Evolutionary conservation across 2,113 vertebrate species (phyloP), one percentile per base, ranked within the genome.

Genomic region (Mionectes macconnelli): DNA sequence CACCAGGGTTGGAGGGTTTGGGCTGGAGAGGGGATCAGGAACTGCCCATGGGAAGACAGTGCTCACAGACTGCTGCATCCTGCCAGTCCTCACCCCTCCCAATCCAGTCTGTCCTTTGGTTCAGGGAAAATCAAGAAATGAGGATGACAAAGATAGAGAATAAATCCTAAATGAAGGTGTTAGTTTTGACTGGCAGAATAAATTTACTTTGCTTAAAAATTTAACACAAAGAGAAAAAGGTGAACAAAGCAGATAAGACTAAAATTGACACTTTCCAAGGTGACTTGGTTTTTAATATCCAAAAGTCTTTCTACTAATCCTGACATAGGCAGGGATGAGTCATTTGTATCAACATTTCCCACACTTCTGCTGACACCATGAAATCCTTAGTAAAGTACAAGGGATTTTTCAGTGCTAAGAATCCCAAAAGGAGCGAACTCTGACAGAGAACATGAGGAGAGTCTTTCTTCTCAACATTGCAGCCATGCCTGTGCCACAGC

Each of bases 1-100:
- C 44, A 31, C 4, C 11, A 4, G 19, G 5, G 9, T 3, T 75
- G 37, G 14, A 5, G 8, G 8, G 2, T 25, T 9, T n/a, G 50
- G 28, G 17, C 2, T 4, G 39, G 44, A 30, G 30, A 35, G 13
- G 13, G 33, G 25, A 35, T 35, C 42, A 22, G 19, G 69, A 89
- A 18, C 21, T 10, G 30, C 35, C 40, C 19, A 9, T 4, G 30
- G 35, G 17, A 44, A 44, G 27, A 8, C 7, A 42, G 21, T 1
- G 3, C 28, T 24, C 9, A 16, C 1, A 2, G 10, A 9, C 21
- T 70, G 27, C 40, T 45, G 23, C 24, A 5, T 79, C 14, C 45
- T 35, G n/a, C 23, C 3, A 0, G 14, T 23, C 55, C 31, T 88
- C 44, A 72, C 5, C 7, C 42, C 15, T 64, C 42, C 42, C 53